phyloP scores from a whole-genome alignment of 2,888 invertebrate species.

The Tetanocera ferruginea region DNA sequence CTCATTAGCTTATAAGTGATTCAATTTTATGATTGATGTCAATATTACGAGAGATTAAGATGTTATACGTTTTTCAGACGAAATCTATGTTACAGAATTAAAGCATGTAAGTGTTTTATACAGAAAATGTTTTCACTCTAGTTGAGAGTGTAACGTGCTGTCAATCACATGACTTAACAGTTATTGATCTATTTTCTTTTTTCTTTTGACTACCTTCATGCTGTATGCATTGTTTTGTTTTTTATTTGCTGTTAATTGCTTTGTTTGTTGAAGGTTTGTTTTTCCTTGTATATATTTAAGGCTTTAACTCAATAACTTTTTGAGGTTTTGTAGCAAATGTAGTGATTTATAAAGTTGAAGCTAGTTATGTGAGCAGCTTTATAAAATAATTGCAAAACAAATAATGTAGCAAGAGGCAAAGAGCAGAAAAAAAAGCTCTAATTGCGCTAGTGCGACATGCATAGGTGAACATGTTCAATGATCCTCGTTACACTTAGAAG shows the following conservation, averaged over 20 bases:
- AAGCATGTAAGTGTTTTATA: conserved; percentile 45
- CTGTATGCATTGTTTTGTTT: background rate
- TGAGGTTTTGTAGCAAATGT: conserved; percentile 55
- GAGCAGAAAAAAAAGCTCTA: conserved; percentile 26
- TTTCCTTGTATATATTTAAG: background rate
- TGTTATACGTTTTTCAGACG: background rate
- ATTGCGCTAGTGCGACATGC: conserved; percentile 61
- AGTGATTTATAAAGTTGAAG: background rate
- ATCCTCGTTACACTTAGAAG: conserved; percentile 41
- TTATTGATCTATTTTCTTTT: conserved; percentile 53
- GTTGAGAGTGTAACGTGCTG: conserved; percentile 41
- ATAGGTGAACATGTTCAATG: conserved; percentile 69
- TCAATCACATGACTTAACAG: conserved; percentile 58
- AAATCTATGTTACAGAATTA: background rate
- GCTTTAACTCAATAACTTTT: conserved; percentile 58
- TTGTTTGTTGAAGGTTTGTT: conserved; percentile 1
- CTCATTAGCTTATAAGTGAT: conserved; percentile 46
- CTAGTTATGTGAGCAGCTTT: background rate
- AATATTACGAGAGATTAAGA: background rate
- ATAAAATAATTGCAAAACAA: conserved; percentile 40
- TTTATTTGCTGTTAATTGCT: background rate
- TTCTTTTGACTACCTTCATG: background rate
- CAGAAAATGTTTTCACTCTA: conserved; percentile 31
- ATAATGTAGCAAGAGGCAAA: conserved; percentile 14
- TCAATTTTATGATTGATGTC: background rate